These are phyloP conservation scores for Tyria jacobaeae DNA, from an alignment of 2,888 invertebrate genomes.

Conservation along the genomic window DNA sequence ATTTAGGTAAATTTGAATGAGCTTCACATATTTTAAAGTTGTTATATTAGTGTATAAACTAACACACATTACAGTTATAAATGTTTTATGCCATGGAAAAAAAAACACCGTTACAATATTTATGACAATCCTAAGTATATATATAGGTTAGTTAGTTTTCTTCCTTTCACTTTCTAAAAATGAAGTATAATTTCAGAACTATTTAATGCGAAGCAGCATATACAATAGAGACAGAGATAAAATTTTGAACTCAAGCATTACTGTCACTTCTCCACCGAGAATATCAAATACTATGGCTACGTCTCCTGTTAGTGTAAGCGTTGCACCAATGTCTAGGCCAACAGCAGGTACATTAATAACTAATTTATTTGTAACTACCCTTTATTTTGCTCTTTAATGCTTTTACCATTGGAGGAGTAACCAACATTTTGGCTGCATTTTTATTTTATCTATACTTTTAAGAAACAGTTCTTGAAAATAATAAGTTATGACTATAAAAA, in stretches of 20 bases:
- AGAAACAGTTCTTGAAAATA: background rate
- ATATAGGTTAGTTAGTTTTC: background rate
- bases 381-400: background rate
- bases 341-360: constrained; percentile 10
- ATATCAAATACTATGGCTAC: background rate
- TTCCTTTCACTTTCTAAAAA: background rate
- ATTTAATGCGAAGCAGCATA: constrained; percentile 64
- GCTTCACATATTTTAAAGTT: no score
- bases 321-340: background rate
- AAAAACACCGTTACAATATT: no score
- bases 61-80: no score
- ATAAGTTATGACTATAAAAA: background rate
- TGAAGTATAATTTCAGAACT: constrained; percentile 53
- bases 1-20: no score
- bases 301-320: background rate
- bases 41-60: no score
- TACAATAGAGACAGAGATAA: constrained; percentile 58
- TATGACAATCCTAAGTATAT: no score
- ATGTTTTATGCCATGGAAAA: no score
- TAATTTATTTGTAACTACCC: background rate
- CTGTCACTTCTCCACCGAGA: constrained; percentile 55
- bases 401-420: background rate
- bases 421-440: no score
- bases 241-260: constrained; percentile 58
- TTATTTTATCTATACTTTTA: no score